Evolutionary conservation across 2,888 invertebrate genomes (phyloP).

Genomic region (Zeuzera pyrina): DNA sequence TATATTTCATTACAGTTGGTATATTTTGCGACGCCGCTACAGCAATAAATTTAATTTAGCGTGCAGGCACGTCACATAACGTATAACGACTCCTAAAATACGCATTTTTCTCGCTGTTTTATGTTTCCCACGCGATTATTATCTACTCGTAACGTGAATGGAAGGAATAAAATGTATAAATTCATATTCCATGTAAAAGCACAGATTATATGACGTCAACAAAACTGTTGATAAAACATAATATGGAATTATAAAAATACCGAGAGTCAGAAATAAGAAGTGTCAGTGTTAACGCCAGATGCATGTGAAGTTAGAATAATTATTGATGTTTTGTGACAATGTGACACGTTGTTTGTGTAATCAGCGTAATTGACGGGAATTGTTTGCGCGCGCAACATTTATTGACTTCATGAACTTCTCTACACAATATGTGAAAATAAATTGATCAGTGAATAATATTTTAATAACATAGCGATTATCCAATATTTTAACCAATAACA

Average conservation of each 20-base stretch:
- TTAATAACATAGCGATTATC: too few relatives aligned
- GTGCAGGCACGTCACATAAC: not conserved
- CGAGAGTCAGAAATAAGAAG: too few relatives aligned
- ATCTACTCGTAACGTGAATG: slow-evolving; percentile 7
- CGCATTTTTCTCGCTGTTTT: slow-evolving; percentile 10
- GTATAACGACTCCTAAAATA: slow-evolving; percentile 12
- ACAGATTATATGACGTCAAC: not conserved
- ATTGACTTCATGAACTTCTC: not conserved
- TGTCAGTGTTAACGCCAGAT: too few relatives aligned
- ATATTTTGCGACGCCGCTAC: not conserved
- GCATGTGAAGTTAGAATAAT: too few relatives aligned
- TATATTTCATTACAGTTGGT: too few relatives aligned
- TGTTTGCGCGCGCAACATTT: slow-evolving; percentile 12
- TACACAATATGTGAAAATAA: too few relatives aligned
- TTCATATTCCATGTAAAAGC: slow-evolving; percentile 13
- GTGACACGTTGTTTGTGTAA: slow-evolving; percentile 22
- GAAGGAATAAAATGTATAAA: slow-evolving; percentile 13
- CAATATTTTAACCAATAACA: too few relatives aligned
- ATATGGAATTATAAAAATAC: too few relatives aligned
- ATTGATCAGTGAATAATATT: too few relatives aligned
- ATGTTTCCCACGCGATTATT: slow-evolving; percentile 7
- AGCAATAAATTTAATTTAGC: slow-evolving; percentile 1
- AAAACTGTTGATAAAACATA: too few relatives aligned
- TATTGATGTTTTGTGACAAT: too few relatives aligned
- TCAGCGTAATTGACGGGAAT: slow-evolving; percentile 28